Conservation (phyloP, 2,888 invertebrate species). For the Apotomis turbidana region DNA sequence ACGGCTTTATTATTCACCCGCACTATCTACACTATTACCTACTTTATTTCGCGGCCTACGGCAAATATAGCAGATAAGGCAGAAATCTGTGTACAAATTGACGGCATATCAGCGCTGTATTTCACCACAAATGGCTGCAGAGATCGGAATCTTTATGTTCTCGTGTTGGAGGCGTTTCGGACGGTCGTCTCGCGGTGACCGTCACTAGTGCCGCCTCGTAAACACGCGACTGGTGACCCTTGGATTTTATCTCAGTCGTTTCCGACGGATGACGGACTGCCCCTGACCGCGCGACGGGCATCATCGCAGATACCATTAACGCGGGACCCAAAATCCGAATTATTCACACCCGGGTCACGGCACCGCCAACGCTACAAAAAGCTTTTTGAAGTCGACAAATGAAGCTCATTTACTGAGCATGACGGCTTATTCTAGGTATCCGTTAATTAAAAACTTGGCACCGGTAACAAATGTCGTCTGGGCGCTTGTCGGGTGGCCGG, state of each 20-base stretch:
- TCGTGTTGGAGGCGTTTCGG: constrained; percentile 4
- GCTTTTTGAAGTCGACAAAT: constrained; percentile 16
- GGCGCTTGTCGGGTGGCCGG: background rate
- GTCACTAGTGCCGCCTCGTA: constrained; percentile 4
- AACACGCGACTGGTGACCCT: constrained; percentile 8
- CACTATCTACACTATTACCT: constrained; percentile 36
- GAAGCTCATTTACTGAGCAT: constrained; percentile 18
- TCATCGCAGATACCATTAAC: background rate
- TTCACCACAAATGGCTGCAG: constrained; percentile 1
- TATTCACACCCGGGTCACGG: background rate
- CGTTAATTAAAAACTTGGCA: constrained; percentile 26
- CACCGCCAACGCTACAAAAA: background rate
- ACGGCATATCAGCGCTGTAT: background rate
- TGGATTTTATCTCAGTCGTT: constrained; percentile 6
- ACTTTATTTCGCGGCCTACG: constrained; percentile 32
- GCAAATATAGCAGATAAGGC: constrained; percentile 18
- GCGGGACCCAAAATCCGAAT: background rate
- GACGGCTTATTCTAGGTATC: constrained; percentile 29
- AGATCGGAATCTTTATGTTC: constrained; percentile 30
- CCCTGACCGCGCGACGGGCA: background rate
- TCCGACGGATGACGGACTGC: background rate
- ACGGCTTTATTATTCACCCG: constrained; percentile 40
- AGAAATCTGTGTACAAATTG: constrained; percentile 6
- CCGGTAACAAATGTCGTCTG: background rate
- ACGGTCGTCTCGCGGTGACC: background rate